A percentile compares a stretch with the other conserved stretches of the same genome.
Evolutionary conservation across 2,888 invertebrate genomes (phyloP).

Genomic region (Colostygia pectinataria): DNA sequence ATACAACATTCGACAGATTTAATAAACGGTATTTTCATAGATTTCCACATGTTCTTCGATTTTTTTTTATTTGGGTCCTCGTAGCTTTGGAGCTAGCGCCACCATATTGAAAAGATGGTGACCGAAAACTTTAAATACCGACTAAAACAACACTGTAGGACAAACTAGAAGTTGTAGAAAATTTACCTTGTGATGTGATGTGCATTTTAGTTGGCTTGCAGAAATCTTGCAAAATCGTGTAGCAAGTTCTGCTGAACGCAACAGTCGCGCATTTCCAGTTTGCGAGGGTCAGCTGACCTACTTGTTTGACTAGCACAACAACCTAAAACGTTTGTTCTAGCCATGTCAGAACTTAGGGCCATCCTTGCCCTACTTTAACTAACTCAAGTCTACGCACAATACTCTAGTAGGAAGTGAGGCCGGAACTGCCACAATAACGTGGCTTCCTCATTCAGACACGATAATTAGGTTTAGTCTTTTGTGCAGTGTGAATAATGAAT

Average conservation of each 20-base stretch:
- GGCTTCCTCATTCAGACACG: conserved; percentile 26
- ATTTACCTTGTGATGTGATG: too few relatives aligned
- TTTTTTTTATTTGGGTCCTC: too few relatives aligned
- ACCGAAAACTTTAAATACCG: too few relatives aligned
- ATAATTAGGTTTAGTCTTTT: conserved; percentile 24
- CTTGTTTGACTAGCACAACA: conserved; percentile 4
- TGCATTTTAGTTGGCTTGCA: too few relatives aligned
- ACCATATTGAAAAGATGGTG: too few relatives aligned
- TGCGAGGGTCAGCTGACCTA: conserved; percentile 7
- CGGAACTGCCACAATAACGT: conserved; percentile 20
- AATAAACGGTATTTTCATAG: too few relatives aligned
- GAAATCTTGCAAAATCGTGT: not conserved
- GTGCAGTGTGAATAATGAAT: conserved; percentile 25
- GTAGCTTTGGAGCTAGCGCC: too few relatives aligned
- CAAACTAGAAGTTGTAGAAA: too few relatives aligned
- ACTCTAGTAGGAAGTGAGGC: conserved; percentile 14
- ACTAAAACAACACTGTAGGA: too few relatives aligned
- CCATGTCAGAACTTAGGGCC: conserved; percentile 6
- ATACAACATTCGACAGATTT: too few relatives aligned
- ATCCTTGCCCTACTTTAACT: conserved; percentile 33
- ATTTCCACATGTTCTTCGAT: too few relatives aligned
- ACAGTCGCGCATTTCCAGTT: not conserved
- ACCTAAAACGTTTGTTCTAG: conserved; percentile 19
- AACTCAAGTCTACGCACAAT: conserved; percentile 13
- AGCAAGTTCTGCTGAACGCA: not conserved